A percentile compares a stretch with the other conserved stretches of the same genome.
These are phyloP conservation scores for Anorthoa munda DNA, from an alignment of 2,888 invertebrate species.

Conservation along the genomic window DNA sequence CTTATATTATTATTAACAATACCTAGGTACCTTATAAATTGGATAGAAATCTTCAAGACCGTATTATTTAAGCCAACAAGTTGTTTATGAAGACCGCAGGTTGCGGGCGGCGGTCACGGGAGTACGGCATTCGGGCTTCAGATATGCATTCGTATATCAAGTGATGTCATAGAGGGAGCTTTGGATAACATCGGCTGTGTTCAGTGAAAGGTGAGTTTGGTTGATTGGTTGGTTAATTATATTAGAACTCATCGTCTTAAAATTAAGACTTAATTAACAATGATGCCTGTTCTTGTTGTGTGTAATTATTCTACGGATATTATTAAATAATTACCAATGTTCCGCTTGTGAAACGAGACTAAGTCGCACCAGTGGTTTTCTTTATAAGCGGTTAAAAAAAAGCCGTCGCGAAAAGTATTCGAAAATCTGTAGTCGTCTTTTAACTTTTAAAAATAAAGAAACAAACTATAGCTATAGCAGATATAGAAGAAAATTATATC, in stretches of 20 bases:
- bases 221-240: neutral
- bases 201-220: neutral
- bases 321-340: too few species aligned
- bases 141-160: constrained; percentile 39
- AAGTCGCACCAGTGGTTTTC: too few species aligned
- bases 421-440: too few species aligned
- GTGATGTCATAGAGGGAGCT: constrained; percentile 6
- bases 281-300: neutral
- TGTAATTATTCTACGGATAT: too few species aligned
- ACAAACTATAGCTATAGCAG: neutral
- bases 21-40: too few species aligned
- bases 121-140: constrained; percentile 9
- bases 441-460: neutral
- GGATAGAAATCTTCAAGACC: neutral
- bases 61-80: constrained; percentile 19
- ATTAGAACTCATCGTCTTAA: neutral
- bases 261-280: too few species aligned
- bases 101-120: constrained; percentile 29
- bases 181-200: constrained; percentile 6
- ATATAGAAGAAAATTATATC: neutral
- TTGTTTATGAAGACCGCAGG: constrained; percentile 50
- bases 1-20: too few species aligned
- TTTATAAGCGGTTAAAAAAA: too few species aligned
- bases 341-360: too few species aligned
- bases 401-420: too few species aligned